phyloP scores from a whole-genome alignment of 2,888 invertebrate genomes.

The Leptodirus hochenwartii region DNA sequence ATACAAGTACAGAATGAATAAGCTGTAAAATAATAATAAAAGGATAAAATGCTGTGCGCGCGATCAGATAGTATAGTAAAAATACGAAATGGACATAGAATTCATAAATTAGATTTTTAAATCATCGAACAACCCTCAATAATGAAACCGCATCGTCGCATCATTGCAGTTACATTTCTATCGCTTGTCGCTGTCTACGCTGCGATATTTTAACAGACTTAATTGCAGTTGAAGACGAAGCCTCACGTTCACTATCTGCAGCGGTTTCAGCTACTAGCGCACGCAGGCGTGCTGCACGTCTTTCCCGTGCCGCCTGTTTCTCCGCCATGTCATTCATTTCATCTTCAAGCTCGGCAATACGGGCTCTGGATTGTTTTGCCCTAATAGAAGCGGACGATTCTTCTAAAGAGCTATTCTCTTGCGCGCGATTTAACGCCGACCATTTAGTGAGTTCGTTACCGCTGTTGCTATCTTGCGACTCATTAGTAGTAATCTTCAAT shows the following conservation, averaged over 20 bases:
- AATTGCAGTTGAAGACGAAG: no score
- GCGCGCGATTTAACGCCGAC: constrained; percentile 32
- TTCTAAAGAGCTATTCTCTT: constrained; percentile 18
- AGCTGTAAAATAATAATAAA: no score
- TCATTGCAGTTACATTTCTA: no score
- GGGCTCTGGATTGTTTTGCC: constrained; percentile 30
- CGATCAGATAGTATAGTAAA: no score
- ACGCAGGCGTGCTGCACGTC: constrained; percentile 48
- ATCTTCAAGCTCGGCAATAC: constrained; percentile 51
- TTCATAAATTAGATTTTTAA: no score
- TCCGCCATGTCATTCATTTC: constrained; percentile 57
- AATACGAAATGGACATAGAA: no score
- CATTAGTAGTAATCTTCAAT: constrained; percentile 19
- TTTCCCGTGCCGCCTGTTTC: constrained; percentile 48
- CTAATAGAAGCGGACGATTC: constrained; percentile 21
- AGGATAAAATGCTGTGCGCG: no score
- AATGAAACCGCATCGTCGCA: no score
- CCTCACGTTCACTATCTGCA: constrained; percentile 30
- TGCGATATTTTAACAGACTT: no score
- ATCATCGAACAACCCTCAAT: no score
- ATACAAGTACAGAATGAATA: no score
- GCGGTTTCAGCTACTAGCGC: constrained; percentile 44
- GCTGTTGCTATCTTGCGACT: constrained; percentile 14
- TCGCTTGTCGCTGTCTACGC: no score
- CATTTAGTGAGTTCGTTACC: constrained; percentile 36